phyloP scores from a whole-genome alignment of 2,888 invertebrate species.

The Mythimna vitellina region DNA sequence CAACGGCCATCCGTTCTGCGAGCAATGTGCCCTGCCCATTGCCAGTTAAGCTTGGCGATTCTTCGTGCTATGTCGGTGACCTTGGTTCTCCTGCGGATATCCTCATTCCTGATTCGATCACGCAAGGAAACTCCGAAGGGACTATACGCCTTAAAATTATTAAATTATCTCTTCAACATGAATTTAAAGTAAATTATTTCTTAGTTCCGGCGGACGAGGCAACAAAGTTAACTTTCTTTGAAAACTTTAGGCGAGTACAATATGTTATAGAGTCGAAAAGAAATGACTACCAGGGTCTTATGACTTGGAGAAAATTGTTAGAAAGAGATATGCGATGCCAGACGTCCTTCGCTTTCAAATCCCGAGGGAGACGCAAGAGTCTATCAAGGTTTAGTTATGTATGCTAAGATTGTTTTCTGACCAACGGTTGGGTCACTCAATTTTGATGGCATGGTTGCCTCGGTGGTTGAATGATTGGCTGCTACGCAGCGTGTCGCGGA shows the following conservation, averaged over 20 bases:
- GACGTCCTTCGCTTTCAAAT: conserved; percentile 11
- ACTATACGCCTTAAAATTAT: no score
- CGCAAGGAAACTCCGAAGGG: no score
- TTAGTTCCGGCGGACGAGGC: background rate
- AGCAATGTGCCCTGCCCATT: no score
- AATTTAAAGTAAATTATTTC: background rate
- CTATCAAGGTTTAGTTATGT: conserved; percentile 28
- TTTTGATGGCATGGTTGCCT: no score
- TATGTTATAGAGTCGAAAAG: conserved; percentile 22
- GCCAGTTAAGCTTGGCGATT: no score
- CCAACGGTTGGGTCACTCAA: background rate
- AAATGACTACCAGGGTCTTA: conserved; percentile 28
- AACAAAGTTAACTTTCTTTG: conserved; percentile 21
- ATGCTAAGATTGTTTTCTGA: conserved; percentile 12
- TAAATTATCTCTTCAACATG: background rate
- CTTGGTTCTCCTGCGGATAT: no score
- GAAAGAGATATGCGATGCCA: conserved; percentile 17
- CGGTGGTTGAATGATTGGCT: no score
- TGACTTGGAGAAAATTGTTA: conserved; percentile 28
- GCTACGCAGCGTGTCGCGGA: no score
- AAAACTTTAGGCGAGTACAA: conserved; percentile 7
- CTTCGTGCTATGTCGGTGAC: no score
- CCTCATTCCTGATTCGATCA: no score
- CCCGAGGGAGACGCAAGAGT: conserved; percentile 24
- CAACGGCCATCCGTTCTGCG: no score